phyloP scores from a whole-genome alignment of 1,140 invertebrate genomes.

The Pseudomyrmex sp. region DNA sequence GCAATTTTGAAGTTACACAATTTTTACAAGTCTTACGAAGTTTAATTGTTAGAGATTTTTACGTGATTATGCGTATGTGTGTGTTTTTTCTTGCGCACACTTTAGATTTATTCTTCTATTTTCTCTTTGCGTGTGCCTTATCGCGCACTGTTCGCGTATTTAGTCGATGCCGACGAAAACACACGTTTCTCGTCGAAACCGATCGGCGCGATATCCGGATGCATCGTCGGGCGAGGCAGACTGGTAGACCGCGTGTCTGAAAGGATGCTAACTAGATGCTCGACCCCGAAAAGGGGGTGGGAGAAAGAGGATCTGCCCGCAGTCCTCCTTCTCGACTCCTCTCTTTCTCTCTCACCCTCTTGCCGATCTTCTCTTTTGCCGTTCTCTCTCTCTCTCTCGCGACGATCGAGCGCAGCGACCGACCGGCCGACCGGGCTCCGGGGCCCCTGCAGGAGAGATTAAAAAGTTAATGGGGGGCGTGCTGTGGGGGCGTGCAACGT shows the following conservation, averaged over 20 bases:
- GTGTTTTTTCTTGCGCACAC: slow-evolving; percentile 30
- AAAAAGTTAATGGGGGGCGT: slow-evolving; percentile 82
- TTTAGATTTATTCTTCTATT: not conserved
- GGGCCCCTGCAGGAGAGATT: slow-evolving; percentile 75
- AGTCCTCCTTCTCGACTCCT: slow-evolving; percentile 20
- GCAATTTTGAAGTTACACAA: too few species aligned
- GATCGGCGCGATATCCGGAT: slow-evolving; percentile 68
- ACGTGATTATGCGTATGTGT: too few species aligned
- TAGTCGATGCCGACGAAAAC: slow-evolving; percentile 62
- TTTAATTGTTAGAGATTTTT: not conserved
- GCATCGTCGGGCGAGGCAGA: slow-evolving; percentile 49
- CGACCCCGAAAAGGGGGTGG: slow-evolving; percentile 70
- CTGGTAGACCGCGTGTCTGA: slow-evolving; percentile 78
- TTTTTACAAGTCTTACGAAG: not conserved
- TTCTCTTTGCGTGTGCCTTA: slow-evolving; percentile 20
- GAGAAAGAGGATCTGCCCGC: not conserved
- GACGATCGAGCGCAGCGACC: slow-evolving; percentile 34
- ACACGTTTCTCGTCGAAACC: slow-evolving; percentile 57
- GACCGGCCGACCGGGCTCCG: slow-evolving; percentile 39
- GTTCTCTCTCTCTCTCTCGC: slow-evolving; percentile 22
- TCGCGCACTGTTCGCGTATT: slow-evolving; percentile 22
- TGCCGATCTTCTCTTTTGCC: slow-evolving; percentile 21
- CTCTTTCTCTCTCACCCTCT: slow-evolving; percentile 30
- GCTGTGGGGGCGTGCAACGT: slow-evolving; percentile 80
- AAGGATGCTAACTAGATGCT: slow-evolving; percentile 79